Evolutionary conservation across 2,888 invertebrate species (phyloP).

Genomic region (Trileptium ribeirensis): DNA sequence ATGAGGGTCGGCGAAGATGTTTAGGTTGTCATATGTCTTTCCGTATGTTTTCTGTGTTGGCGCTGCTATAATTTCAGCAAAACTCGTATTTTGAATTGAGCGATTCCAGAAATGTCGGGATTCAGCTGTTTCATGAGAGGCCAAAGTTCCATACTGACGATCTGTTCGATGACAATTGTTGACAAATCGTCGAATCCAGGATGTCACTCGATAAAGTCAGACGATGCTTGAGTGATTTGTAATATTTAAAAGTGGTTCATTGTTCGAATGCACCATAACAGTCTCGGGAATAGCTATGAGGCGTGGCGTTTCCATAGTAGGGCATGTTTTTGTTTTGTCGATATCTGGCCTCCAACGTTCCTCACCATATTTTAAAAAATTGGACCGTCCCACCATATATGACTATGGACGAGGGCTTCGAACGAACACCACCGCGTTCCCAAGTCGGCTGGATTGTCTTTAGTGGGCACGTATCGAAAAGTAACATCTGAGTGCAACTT

Average conservation of each 20-base stretch:
- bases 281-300: too few relatives aligned
- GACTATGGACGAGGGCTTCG: not conserved
- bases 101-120: not conserved
- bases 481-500: not conserved
- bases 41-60: not conserved
- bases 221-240: too few relatives aligned
- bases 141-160: not conserved
- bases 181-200: not conserved
- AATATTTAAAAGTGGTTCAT: too few relatives aligned
- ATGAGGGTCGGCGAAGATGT: not conserved
- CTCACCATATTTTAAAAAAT: not conserved
- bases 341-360: not conserved
- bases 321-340: too few relatives aligned
- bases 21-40: not conserved
- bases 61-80: not conserved
- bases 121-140: not conserved
- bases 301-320: too few relatives aligned
- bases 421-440: not conserved
- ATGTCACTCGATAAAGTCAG: not conserved
- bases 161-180: not conserved
- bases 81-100: not conserved
- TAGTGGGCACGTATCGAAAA: conserved; percentile 10
- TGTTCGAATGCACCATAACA: too few relatives aligned
- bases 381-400: not conserved
- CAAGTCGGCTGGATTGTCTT: conserved; percentile 43